Percentiles rank a stretch among this genome's conserved stretches.
These are phyloP conservation scores for Echinometra lucunter DNA, from an alignment of 53 echinoderm and acorn worm genomes.

Conservation along the genomic window DNA sequence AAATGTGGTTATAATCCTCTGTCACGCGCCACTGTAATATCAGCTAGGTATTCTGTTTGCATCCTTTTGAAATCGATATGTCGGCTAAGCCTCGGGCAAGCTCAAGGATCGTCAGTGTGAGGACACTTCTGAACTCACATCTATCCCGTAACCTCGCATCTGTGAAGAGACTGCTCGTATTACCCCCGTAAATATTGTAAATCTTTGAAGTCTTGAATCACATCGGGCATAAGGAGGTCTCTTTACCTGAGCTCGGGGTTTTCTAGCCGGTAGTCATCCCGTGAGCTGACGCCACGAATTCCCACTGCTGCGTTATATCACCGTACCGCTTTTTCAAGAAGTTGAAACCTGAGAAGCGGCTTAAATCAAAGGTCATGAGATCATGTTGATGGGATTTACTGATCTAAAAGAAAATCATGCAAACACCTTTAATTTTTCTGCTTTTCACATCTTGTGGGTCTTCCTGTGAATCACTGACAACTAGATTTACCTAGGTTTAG, in stretches of 20 bases:
- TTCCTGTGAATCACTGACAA: slow-evolving; percentile 5
- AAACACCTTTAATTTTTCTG: neutral
- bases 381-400: slow-evolving; percentile 20
- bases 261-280: slow-evolving; percentile 32
- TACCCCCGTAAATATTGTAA: slow-evolving; percentile 51
- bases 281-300: slow-evolving; percentile 14
- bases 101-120: slow-evolving; percentile 51
- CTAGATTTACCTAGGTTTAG: neutral
- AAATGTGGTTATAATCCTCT: neutral
- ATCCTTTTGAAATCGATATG: slow-evolving; percentile 47
- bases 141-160: slow-evolving; percentile 52
- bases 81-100: slow-evolving; percentile 48
- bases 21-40: slow-evolving; percentile 17
- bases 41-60: slow-evolving; percentile 46
- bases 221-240: slow-evolving; percentile 25
- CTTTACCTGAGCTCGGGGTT: slow-evolving; percentile 23
- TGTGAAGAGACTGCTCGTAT: slow-evolving; percentile 54
- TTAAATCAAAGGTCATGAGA: slow-evolving; percentile 48
- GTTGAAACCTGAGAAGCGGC: neutral
- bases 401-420: neutral
- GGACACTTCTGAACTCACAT: slow-evolving; percentile 53
- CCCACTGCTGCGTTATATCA: slow-evolving; percentile 12
- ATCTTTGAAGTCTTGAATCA: slow-evolving; percentile 26
- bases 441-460: neutral
- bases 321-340: neutral